These are phyloP conservation scores for Lobophora halterata DNA, from an alignment of 2,888 invertebrate genomes.

Conservation along the genomic window DNA sequence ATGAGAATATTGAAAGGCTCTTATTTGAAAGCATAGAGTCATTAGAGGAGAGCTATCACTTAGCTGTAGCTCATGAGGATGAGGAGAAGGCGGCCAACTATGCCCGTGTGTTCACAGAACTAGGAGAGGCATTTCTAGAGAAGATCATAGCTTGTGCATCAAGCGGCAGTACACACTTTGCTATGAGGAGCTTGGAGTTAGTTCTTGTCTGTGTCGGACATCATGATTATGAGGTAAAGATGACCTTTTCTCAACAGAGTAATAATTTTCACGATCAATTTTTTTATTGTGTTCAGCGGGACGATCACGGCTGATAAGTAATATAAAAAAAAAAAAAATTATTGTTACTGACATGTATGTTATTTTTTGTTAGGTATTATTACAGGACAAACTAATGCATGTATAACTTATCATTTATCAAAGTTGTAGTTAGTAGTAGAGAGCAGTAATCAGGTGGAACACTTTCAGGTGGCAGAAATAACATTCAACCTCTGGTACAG, in stretches of 20 bases:
- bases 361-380: too few relatives aligned
- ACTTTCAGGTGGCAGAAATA: constrained; percentile 87
- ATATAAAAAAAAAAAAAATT: too few relatives aligned
- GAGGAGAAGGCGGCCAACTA: constrained; percentile 96
- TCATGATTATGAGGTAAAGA: constrained; percentile 94
- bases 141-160: constrained; percentile 87
- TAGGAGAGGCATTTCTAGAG: constrained; percentile 94
- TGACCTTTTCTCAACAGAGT: background rate
- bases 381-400: too few relatives aligned
- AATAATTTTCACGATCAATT: background rate
- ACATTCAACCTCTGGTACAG: constrained; percentile 99
- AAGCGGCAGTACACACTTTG: constrained; percentile 85
- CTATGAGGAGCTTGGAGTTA: constrained; percentile 92
- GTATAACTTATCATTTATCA: too few relatives aligned
- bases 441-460: too few relatives aligned
- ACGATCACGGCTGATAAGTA: too few relatives aligned
- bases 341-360: too few relatives aligned
- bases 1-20: constrained; percentile 87
- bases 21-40: constrained; percentile 90
- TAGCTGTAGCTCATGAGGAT: constrained; percentile 96
- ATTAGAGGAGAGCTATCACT: constrained; percentile 92
- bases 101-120: constrained; percentile 96
- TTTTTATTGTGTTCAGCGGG: too few relatives aligned
- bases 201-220: constrained; percentile 96
- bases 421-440: too few relatives aligned